phyloP scores from a whole-genome alignment of 1,140 invertebrate genomes.

The Drosophila teissieri region DNA sequence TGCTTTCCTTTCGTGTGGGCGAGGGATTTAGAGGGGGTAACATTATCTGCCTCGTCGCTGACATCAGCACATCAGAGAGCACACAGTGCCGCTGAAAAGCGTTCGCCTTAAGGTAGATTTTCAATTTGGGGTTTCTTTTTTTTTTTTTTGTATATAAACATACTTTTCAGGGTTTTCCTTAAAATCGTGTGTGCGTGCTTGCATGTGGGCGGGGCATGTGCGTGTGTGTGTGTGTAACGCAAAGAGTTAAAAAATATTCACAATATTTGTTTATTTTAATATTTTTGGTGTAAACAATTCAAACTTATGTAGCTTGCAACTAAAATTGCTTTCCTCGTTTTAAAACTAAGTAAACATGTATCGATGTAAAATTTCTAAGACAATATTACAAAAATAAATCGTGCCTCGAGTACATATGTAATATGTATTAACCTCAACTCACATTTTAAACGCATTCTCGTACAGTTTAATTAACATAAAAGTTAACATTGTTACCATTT shows the following conservation, averaged over 20 bases:
- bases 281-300: slow-evolving; percentile 82
- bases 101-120: slow-evolving; percentile 24
- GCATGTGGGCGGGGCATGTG: slow-evolving; percentile 4
- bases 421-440: slow-evolving; percentile 51
- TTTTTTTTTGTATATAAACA: slow-evolving; percentile 2
- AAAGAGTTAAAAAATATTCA: slow-evolving; percentile 63
- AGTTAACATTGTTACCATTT: slow-evolving; percentile 64
- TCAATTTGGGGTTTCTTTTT: slow-evolving; percentile 1
- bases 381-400: slow-evolving; percentile 65
- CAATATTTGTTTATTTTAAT: slow-evolving; percentile 78
- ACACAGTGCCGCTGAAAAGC: slow-evolving; percentile 71
- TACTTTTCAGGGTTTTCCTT: slow-evolving; percentile 9
- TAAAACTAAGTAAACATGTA: slow-evolving; percentile 82
- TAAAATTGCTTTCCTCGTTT: slow-evolving; percentile 59
- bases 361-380: slow-evolving; percentile 63
- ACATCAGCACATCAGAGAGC: slow-evolving; percentile 56
- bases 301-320: slow-evolving; percentile 74
- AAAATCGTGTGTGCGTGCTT: slow-evolving; percentile 32
- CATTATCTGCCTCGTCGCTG: slow-evolving; percentile 61
- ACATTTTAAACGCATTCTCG: slow-evolving; percentile 62
- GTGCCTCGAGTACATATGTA: slow-evolving; percentile 57
- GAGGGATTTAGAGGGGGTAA: slow-evolving; percentile 37
- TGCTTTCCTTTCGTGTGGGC: slow-evolving; percentile 22
- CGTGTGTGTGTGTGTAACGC: slow-evolving; percentile 45
- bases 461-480: slow-evolving; percentile 51